A percentile compares a stretch with the other conserved stretches of the same genome.
Conservation (phyloP, 2,797 vertebrate species). For the Pyrocephalus nanus region DNA sequence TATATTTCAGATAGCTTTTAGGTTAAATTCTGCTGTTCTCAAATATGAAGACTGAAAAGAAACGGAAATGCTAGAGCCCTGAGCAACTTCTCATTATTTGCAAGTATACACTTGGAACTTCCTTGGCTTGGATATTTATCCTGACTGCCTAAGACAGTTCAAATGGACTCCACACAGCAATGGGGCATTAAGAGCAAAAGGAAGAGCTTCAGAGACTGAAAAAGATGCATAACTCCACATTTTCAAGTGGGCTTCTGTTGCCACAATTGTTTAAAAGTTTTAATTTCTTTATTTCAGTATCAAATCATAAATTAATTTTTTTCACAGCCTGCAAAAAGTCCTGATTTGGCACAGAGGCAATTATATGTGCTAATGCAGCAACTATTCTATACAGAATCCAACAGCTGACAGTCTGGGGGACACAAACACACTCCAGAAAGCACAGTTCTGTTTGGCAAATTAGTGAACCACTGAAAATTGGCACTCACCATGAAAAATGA, state of each 20-base stretch:
- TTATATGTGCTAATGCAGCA: not conserved
- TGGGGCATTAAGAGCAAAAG: not conserved
- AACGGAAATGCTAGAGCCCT: not conserved
- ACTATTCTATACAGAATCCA: not conserved
- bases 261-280: not conserved
- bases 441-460: not conserved
- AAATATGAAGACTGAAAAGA: not conserved
- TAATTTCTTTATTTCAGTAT: not conserved
- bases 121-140: not conserved
- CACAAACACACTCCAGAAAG: not conserved
- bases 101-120: not conserved
- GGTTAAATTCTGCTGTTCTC: not conserved
- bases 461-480: not conserved
- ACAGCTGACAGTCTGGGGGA: not conserved
- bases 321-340: not conserved
- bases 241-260: not conserved
- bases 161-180: not conserved
- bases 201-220: not conserved
- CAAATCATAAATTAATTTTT: not conserved
- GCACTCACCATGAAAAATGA: not conserved
- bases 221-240: not conserved
- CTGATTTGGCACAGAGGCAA: not conserved
- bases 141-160: not conserved
- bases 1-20: not conserved
- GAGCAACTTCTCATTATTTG: not conserved